Evolutionary conservation across 2,113 vertebrate genomes (phyloP), one percentile per base, ranked within the genome.

Genomic region (Amia ocellicauda): DNA sequence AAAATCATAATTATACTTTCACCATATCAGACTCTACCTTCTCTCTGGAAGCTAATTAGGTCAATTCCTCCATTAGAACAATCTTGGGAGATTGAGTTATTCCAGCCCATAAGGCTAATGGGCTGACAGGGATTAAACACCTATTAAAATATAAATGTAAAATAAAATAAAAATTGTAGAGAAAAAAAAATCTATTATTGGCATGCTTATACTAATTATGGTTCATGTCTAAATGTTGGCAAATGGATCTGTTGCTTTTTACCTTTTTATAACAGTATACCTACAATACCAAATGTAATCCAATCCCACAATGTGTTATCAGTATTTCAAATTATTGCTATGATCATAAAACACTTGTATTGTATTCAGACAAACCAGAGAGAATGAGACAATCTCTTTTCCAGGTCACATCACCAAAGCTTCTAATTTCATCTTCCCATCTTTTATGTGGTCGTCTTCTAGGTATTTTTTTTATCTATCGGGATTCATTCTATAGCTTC

Each of bases 61-160:
- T 83, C 84, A 82, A 75, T 73, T 74, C 72, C 80, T 83, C 72
- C 70, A 79, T 76, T 80, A 80, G 82, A 82, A 80, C 80, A 77
- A 71, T 83, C 80, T 85, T 86, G 76, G 72, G 80, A 83, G 83
- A 86, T 80, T 74, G 82, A 83, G 75, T 77, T 68, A 71, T 79
- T 78, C 74, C 77, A 77, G 82, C 82, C 85, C 85, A 83, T 82
- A 84, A 83, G 77, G 69, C 78, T 85, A 84, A 86, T 79, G 83
- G 82, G 81, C 77, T 85, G 78, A 75, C 78, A 76, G 80, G 83
- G 83, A 83, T 82, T 86, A 74, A 78, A 71, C 79, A 83, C 71
- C 78, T 76, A 87, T 88, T 87, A 87, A 87, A 83, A 86, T 75
- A 82, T 83, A 78, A 82, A 82, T 79, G 80, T 79, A 66, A 76